Base-by-base conservation (phyloP, 2,113 vertebrate species). In the Triplophysa rosa region DNA sequence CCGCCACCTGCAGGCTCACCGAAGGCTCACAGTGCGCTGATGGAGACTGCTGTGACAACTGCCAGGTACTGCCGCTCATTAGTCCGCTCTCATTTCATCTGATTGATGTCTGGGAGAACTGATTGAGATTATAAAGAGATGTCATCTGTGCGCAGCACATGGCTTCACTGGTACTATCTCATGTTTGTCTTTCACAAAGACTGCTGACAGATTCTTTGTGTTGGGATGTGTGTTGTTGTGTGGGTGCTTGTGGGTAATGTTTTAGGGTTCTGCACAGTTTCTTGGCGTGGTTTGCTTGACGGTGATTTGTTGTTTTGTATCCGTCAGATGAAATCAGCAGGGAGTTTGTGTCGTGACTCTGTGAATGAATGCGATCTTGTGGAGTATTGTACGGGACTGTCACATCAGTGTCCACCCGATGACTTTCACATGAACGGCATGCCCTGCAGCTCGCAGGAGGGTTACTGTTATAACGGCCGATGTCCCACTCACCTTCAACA, bases 401-500 rank as follows among this genome's bases (percentile, higher is more conserved):
- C 86, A 0, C 74, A 88, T 0, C 68, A 81, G 1, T 98, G 97
- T 80, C 96, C 97, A 0, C 93, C 95, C n/a, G 93, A 98, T 0
- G 88, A 86, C 47, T 98, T 96, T 80, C 90, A 89, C 83, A 94
- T 97, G 91, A 98, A 98, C 0, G 97, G 96, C 37, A 86, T 90
- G 0, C 85, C 93, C 26, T 98, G 97, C 82, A 78, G 81, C 1
- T 86, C 77, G 0, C 90, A 87, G 1, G 83, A 74, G 0, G 95
- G 95, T 4, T 96, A 92, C 88, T 95, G 95, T 89, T 90, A 93
- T 87, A 76, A 95, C 0, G 96, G 97, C n/a, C 85, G 52, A 42
- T 98, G 97, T n/a, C 97, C 96, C 8, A 93, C 93, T 0, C 86
- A 86, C 0, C 8, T 87, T 62, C 88, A 91, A 82, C 94, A 93